phyloP scores from a whole-genome alignment of 2,113 vertebrate species.

The Mustela nigripes region DNA sequence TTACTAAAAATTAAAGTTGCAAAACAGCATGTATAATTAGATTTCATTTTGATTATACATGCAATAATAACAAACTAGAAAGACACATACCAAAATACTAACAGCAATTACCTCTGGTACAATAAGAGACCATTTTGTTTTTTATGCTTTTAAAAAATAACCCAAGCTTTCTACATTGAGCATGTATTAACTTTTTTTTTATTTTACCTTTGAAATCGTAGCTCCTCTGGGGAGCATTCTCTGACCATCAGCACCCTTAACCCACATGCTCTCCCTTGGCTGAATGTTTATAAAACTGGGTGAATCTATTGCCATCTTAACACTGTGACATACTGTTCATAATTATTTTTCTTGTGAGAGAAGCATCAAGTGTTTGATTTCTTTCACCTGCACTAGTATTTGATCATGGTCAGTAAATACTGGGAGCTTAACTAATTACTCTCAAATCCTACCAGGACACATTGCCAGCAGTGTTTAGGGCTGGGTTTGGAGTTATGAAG shows the following conservation, averaged over 20 bases:
- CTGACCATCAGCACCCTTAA: neutral
- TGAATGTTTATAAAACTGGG: neutral
- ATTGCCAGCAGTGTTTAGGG: no score
- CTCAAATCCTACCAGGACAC: neutral
- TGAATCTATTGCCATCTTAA: neutral
- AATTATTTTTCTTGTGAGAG: neutral
- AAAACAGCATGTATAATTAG: neutral
- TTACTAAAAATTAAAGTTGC: conserved; percentile 42
- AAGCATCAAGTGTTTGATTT: neutral
- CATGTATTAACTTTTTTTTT: neutral
- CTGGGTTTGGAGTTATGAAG: neutral
- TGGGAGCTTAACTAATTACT: neutral
- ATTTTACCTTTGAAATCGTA: neutral
- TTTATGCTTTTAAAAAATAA: neutral
- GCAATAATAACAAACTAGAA: neutral
- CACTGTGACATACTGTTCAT: neutral
- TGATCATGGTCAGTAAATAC: neutral
- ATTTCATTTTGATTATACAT: conserved; percentile 28
- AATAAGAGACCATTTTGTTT: neutral
- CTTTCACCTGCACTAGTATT: neutral
- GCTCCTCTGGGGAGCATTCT: neutral
- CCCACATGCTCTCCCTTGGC: neutral
- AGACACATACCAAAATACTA: neutral
- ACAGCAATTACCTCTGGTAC: neutral
- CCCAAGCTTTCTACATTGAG: neutral